Evolutionary conservation across 2,113 vertebrate species (phyloP), one percentile per base, ranked within the genome.

Genomic region (Willisornis vidua): DNA sequence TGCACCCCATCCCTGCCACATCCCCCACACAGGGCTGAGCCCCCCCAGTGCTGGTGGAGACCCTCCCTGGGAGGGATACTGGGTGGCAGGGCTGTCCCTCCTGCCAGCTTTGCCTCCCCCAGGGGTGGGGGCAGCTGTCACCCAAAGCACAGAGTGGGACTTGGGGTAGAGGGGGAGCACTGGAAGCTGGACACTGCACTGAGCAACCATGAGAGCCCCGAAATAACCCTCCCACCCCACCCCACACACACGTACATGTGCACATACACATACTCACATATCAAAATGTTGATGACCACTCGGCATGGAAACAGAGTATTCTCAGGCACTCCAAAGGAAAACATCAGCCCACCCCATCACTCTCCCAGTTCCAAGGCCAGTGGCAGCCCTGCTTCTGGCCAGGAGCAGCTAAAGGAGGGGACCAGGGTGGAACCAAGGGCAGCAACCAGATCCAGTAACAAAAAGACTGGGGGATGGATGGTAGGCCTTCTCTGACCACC

Each of bases 241-340:
- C 26, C 43, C 43, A 43, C 31, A 65, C 45, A 79, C 58, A 73
- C 67, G 26, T 67, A 37, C 51, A 29, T 3, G 2, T 74, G 20
- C 71, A 28, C 63, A 12, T 68, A 67, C 76, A 51, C 75, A 35
- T 73, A 12, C 61, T 28, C 71, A 59, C 7, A 7, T 51, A 70
- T 46, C 0, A 5, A 89, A 80, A 94, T 45, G 10, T 66, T 6
- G 15, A 79, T 94, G 77, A 87, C 81, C 54, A 82, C 63, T 0
- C 14, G 5, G 46, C 2, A 1, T 59, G 83, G 93, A 90, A 97
- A 91, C 51, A 79, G 77, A 8, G 0, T 67, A 48, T 91, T 87
- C 70, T 93, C 95, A 96, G 96, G 96, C 95, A 96, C 95, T 90
- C 93, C 90, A 77, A 4, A 7, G 73, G 74, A 90, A 87, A 68